Evolutionary conservation across 30 jellyfish, hydroid and myxozoan genomes (phyloP), one percentile per base, ranked within the genome.

Genomic region (Cassiopea xamachana): DNA sequence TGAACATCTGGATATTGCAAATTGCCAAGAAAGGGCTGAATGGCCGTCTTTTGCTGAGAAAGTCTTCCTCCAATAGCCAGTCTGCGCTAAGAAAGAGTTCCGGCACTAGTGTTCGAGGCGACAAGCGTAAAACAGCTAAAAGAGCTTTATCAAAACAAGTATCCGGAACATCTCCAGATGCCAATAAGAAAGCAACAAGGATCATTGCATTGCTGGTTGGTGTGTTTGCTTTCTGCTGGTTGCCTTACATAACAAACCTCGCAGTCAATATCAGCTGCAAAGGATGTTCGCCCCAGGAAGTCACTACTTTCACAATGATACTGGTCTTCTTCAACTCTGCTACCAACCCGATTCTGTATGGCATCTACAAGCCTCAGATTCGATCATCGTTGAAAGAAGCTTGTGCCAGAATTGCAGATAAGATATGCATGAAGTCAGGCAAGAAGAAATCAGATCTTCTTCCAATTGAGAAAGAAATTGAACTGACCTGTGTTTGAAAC

Each of bases 181-280:
- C 92, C 1, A 89, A 80, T 19, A 82, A 60, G 80, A 81, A 82
- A 74, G 90, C 97, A 47, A 68, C 97, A 43, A 89, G 46, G 60
- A 89, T 82, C 58, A 80, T 82, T 19, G 97, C 97, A 14, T 46
- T 81, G 17, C 90, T 89, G 43, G 97, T 89, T 43, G 97, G 97
- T 5, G 92, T 89, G 8, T 89, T 89, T 39, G 92, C 89, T 1
- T 64, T 46, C 17, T 89, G 97, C 78, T 89, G 97, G 97, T 48
- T 89, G 51, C 97, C 97, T 18, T 89, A 89, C 70, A 89, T 82
- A 1, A 73, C 73, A 18, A 79, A 71, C 75, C 49, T 73, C 64
- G 73, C 89, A 2, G 83, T 83, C 43, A 89, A 80, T 50, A 64
- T 75, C 83, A 75, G 61, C 16, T 89, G 92, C 85, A 69, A 69